These are phyloP conservation scores for Dryas iulia DNA, from an alignment of 1,140 invertebrate genomes.

Conservation along the genomic window DNA sequence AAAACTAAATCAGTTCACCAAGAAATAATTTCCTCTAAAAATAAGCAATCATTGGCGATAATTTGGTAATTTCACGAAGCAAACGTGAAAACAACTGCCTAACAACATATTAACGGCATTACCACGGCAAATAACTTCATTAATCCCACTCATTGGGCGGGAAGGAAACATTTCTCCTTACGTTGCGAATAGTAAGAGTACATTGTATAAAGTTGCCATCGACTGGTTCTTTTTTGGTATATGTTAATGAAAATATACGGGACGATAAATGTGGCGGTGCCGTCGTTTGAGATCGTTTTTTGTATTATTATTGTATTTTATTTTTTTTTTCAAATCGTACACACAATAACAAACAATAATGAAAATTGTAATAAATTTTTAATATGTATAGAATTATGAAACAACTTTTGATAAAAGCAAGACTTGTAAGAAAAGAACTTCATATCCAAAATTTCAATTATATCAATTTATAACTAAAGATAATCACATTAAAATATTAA, in stretches of 20 bases:
- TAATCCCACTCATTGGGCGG: conserved; percentile 10
- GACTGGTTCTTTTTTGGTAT: neutral
- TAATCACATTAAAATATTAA: too few relatives aligned
- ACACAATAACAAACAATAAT: too few relatives aligned
- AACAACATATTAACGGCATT: neutral
- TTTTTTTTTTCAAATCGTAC: too few relatives aligned
- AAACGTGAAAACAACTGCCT: neutral
- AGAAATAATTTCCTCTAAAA: too few relatives aligned
- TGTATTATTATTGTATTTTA: neutral
- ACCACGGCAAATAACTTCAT: conserved; percentile 8
- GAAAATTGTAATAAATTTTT: too few relatives aligned
- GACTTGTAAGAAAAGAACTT: too few relatives aligned
- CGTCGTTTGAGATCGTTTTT: too few relatives aligned
- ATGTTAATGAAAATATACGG: neutral
- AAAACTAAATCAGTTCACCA: too few relatives aligned
- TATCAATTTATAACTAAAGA: too few relatives aligned
- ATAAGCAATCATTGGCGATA: neutral
- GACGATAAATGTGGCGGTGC: neutral
- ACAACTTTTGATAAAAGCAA: too few relatives aligned
- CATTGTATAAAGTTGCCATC: neutral
- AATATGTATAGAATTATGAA: too few relatives aligned
- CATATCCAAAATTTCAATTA: too few relatives aligned
- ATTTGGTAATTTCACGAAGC: neutral
- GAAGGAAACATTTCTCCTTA: conserved; percentile 2
- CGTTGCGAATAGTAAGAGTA: neutral